Evolutionary conservation across 2,113 vertebrate genomes (phyloP).

Genomic region (Ondatra zibethicus): DNA sequence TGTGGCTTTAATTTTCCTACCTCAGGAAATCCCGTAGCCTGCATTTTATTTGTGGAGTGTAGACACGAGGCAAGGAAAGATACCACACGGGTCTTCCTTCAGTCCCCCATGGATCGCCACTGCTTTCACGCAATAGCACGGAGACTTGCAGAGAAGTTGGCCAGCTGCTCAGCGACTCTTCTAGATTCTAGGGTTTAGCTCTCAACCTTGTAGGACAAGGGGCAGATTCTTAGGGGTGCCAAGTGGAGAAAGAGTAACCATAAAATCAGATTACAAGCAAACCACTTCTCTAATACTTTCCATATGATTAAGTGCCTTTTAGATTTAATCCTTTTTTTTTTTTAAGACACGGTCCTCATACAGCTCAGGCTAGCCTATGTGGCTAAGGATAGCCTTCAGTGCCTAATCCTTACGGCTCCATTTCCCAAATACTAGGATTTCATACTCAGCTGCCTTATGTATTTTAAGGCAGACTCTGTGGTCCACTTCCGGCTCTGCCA

Average conservation of each 20-base stretch:
- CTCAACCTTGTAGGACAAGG: background rate
- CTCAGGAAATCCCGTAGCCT: conserved; percentile 8
- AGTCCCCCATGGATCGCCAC: background rate
- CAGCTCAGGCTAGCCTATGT: background rate
- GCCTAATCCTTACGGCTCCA: background rate
- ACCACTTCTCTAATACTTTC: background rate
- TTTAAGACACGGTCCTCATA: background rate
- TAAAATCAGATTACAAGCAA: background rate
- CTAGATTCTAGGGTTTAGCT: background rate
- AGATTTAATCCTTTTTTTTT: background rate
- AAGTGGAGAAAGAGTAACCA: background rate
- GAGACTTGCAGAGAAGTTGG: background rate
- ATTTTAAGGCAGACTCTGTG: background rate
- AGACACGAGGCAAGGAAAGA: conserved; percentile 15
- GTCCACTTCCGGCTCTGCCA: background rate
- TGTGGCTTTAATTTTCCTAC: background rate
- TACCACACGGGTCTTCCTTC: background rate
- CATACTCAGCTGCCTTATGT: background rate
- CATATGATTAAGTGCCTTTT: background rate
- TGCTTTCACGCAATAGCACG: background rate
- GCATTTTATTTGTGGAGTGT: background rate
- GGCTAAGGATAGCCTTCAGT: background rate
- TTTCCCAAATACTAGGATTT: background rate
- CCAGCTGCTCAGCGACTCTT: background rate
- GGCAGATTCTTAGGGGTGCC: background rate